These are phyloP conservation scores for Drosophila limbata DNA, from an alignment of 2,888 invertebrate genomes.

Conservation along the genomic window DNA sequence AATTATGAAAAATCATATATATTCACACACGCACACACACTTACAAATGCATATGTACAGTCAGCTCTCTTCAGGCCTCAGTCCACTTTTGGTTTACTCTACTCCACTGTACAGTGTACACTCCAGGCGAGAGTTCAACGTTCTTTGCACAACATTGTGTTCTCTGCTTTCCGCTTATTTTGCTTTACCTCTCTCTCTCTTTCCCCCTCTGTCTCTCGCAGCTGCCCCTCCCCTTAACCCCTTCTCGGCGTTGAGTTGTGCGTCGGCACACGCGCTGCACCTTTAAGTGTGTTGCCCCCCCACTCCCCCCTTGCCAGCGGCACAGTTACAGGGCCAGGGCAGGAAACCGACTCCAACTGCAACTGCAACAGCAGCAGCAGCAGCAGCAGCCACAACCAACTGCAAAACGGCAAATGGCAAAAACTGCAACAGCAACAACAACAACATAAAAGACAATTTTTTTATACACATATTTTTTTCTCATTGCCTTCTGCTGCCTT, in stretches of 20 bases:
- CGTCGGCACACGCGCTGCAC: conserved; percentile 79
- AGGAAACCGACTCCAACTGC: conserved; percentile 50
- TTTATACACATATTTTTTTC: conserved; percentile 23
- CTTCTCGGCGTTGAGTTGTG: conserved; percentile 42
- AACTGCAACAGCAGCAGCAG: conserved; percentile 18
- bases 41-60: conserved; percentile 9
- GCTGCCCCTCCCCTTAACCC: background rate
- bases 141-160: conserved; percentile 81
- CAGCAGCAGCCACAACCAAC: conserved; percentile 26
- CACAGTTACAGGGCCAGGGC: conserved; percentile 51
- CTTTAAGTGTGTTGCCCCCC: conserved; percentile 65
- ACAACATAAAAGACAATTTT: conserved; percentile 79
- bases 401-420: conserved; percentile 38
- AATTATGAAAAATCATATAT: conserved; percentile 71
- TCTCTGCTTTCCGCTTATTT: conserved; percentile 80
- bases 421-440: conserved; percentile 43
- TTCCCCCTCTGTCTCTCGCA: background rate
- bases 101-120: conserved; percentile 32
- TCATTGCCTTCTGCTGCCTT: conserved; percentile 55
- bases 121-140: conserved; percentile 70
- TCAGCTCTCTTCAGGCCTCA: conserved; percentile 21
- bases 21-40: conserved; percentile 14
- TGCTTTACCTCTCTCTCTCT: conserved; percentile 53
- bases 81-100: conserved; percentile 29
- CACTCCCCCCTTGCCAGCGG: conserved; percentile 15